Conservation (phyloP, 2,797 vertebrate species). For the Peromyscus eremicus region DNA sequence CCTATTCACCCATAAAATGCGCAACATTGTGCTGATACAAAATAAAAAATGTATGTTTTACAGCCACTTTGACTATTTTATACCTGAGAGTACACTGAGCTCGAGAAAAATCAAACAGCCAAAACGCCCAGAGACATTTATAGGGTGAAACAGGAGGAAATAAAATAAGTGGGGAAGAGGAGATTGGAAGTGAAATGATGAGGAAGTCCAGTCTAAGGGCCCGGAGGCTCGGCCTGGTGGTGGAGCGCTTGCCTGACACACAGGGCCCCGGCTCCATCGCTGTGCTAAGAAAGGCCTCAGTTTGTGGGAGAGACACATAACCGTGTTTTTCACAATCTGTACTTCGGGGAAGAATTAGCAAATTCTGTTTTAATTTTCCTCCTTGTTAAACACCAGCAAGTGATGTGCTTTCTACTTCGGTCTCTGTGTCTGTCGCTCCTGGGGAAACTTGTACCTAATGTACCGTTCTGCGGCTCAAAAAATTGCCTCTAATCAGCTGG, state of each 20-base stretch:
- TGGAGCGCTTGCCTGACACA: too few species aligned
- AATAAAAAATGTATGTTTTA: background rate
- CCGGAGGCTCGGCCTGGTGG: background rate
- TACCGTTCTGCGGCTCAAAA: slow-evolving; percentile 37
- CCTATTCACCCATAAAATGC: background rate
- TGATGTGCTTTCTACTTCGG: background rate
- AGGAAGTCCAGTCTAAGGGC: background rate
- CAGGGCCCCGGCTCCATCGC: fast-evolving
- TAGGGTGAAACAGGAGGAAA: background rate
- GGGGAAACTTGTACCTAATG: slow-evolving; percentile 47
- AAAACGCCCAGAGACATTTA: background rate
- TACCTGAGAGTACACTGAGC: background rate
- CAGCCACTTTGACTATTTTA: background rate
- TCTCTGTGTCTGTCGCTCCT: background rate
- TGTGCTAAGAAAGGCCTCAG: background rate
- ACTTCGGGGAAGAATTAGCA: slow-evolving; percentile 28
- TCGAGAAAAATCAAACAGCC: slow-evolving; percentile 13
- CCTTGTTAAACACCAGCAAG: background rate
- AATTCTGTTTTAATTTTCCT: slow-evolving; percentile 7
- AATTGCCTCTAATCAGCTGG: background rate
- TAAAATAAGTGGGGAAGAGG: background rate
- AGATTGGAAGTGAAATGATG: background rate
- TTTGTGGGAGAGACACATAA: slow-evolving; percentile 19
- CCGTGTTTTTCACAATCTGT: slow-evolving; percentile 24
- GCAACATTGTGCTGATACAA: background rate